Evolutionary conservation across 53 echinoderm and acorn worm species (phyloP).

Genomic region (Hippasteria phrygiana): DNA sequence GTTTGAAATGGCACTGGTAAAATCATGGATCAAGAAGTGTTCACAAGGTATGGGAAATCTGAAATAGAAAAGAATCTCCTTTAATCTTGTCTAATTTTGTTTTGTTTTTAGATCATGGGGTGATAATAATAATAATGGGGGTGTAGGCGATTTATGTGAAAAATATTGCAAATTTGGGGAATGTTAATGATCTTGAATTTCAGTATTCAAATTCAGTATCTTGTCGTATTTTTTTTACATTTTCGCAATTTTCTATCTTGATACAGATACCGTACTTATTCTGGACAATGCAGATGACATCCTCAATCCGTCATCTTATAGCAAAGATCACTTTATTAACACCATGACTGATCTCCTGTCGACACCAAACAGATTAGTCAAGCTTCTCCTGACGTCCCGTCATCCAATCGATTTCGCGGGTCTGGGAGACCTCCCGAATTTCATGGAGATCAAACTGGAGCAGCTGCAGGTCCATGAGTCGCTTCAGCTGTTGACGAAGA

Average conservation of each 20-base stretch:
- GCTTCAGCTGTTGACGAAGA: constrained; percentile 76
- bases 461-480: constrained; percentile 80
- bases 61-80: neutral
- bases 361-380: constrained; percentile 66
- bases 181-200: no score
- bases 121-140: no score
- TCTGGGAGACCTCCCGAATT: constrained; percentile 56
- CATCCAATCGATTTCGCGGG: constrained; percentile 62
- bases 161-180: no score
- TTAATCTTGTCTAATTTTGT: neutral
- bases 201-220: no score
- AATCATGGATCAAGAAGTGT: constrained; percentile 33
- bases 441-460: constrained; percentile 74
- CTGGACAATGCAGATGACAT: constrained; percentile 95
- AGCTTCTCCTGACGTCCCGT: constrained; percentile 86
- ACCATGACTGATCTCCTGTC: constrained; percentile 73
- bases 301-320: constrained; percentile 69
- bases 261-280: constrained; percentile 76
- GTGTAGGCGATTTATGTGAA: no score
- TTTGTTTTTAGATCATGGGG: no score
- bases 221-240: neutral
- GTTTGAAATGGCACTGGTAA: constrained; percentile 49
- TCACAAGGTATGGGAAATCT: constrained; percentile 25
- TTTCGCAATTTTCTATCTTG: neutral
- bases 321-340: constrained; percentile 86